Evolutionary conservation across 2,113 vertebrate genomes (phyloP), one percentile per base, ranked within the genome.

Genomic region (Cephalopholis sonnerati): DNA sequence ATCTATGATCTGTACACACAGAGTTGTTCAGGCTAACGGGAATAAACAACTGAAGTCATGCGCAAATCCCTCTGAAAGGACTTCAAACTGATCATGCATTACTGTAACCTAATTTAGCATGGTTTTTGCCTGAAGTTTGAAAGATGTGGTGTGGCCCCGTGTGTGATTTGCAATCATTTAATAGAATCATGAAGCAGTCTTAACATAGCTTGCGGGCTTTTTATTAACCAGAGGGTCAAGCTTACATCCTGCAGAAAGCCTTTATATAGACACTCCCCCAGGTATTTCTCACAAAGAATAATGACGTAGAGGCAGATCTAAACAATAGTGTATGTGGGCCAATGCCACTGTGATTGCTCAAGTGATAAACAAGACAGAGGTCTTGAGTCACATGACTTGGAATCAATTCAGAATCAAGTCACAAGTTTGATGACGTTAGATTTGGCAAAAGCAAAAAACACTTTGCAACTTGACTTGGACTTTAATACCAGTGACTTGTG

Each of bases 251-350:
- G 25, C 24, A 39, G 72, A 59, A 16, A 16, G 65, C 15, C 70
- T 78, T 85, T 78, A 73, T 55, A 58, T 74, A 85, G 80, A 74
- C 20, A 13, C 22, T 72, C 62, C 82, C 87, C 6, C 4, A 9
- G 68, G 76, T 79, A 22, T 44, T 65, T 59, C 74, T 58, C 63
- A 63, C 57, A 67, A 62, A 62, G 82, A 83, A 57, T 74, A 71
- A 82, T 72, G 79, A 81, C 77, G 72, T 27, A 41, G 76, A 77
- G 75, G n/a, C n/a, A 17, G 50, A 70, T 55, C 51, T 55, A 70
- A 87, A 89, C 70, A 79, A 76, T 63, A 24, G 77, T 44, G 22
- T 29, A 81, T 64, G 57, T 78, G 55, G 75, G 71, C 17, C 65
- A 29, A 22, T 20, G 69, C 50, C 18, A 18, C 20, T 24, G 27